Evolutionary conservation across 2,797 vertebrate species (phyloP).

Genomic region (Peromyscus nudipes): DNA sequence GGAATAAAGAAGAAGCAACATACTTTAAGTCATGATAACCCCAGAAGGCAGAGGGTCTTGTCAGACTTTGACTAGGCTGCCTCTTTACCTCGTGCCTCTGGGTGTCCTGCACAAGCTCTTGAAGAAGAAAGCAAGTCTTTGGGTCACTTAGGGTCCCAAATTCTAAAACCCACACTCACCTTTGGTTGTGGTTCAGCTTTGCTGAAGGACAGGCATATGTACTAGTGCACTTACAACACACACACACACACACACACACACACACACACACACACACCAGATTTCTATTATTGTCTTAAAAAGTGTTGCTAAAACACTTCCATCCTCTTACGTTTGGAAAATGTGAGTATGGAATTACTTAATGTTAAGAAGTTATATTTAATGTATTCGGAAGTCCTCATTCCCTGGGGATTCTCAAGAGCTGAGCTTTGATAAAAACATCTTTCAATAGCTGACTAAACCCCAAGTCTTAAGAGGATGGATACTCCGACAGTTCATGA

Average conservation of each 20-base stretch:
- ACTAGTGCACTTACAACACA: not conserved
- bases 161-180: not conserved
- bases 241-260: not conserved
- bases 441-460: slow-evolving; percentile 14
- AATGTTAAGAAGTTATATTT: slow-evolving; percentile 41
- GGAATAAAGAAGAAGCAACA: not conserved
- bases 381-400: slow-evolving; percentile 29
- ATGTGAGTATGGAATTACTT: slow-evolving; percentile 13
- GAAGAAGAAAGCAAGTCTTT: not conserved
- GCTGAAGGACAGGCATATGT: not conserved
- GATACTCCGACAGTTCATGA: not conserved
- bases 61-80: not conserved
- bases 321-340: slow-evolving; percentile 48
- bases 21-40: not conserved
- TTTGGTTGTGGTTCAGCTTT: not conserved
- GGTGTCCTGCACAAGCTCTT: fast-evolving
- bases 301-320: slow-evolving; percentile 7
- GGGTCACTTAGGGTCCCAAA: not conserved
- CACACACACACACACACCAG: not conserved
- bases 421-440: not conserved
- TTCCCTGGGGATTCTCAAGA: not conserved
- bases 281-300: slow-evolving; percentile 3
- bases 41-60: not conserved
- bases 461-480: not conserved
- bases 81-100: not conserved